Evolutionary conservation across 1,140 invertebrate genomes (phyloP), one percentile per base, ranked within the genome.

Genomic region (Trichonephila clavata): DNA sequence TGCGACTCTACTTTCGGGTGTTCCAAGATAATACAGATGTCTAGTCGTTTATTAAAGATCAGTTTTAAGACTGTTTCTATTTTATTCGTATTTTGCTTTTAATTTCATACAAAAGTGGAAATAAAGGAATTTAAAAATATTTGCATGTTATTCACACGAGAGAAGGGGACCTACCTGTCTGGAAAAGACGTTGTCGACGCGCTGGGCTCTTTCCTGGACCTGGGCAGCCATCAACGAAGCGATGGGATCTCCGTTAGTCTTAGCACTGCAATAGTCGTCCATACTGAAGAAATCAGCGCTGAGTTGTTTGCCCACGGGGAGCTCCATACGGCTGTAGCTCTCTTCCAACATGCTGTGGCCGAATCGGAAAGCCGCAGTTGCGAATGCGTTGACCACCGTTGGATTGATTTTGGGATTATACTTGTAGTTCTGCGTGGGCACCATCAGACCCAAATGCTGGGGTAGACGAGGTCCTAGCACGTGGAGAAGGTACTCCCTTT

Each of bases 291-390:
- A 94, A 50, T 94, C 93, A 14, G 68, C 18, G 14, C 81, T 87
- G 7, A 94, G 43, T 5, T n/a, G 27, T 1, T 32, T 80, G 20
- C 80, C 5, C 1, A 14, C 4, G 3, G 18, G 14, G 1, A 6
- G 57, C 2, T 68, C 68, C 21, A 16, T 10, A 2, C 90, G 50
- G 16, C 21, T 50, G 21, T 90, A 80, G 6, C 27, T 81, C 8
- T 61, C 39, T 4, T 68, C 71, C n/a, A 99, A 99, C 60, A 99
- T 96, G 2, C 98, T 98, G 96, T 99, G 99, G 0, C 99, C 99
- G 96, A 99, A 99, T 86, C 99, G 96, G 21, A 99, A 96, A 10
- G 99, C 99, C 50, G 98, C 99, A 0, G 99, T 99, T 1, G 99
- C 98, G 96, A 99, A 99, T 60, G 98, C 98, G 95, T 99, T 99